Conservation (phyloP, 2,797 vertebrate genomes). For the Pipistrellus nathusii region DNA sequence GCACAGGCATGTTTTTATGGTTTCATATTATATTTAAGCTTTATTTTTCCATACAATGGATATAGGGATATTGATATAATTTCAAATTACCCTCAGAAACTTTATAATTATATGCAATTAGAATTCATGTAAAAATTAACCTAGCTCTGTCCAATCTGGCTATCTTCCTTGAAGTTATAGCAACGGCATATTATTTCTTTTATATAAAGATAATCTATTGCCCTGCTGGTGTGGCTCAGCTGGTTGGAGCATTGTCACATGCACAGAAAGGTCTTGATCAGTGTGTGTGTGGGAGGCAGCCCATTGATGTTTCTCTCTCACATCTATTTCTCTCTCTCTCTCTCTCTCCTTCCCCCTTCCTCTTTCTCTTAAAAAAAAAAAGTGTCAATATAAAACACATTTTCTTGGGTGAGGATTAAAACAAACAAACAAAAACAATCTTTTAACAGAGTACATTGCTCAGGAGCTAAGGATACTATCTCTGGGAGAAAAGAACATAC, state of each 20-base stretch:
- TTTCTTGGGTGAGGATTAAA: neutral
- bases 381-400: neutral
- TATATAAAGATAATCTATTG: neutral
- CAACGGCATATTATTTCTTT: neutral
- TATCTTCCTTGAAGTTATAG: neutral
- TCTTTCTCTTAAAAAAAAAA: neutral
- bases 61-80: neutral
- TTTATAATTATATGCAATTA: slow-evolving; percentile 7
- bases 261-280: neutral
- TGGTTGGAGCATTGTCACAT: neutral
- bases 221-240: neutral
- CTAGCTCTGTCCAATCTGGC: neutral
- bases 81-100: slow-evolving; percentile 4
- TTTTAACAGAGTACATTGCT: neutral
- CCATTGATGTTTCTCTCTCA: neutral
- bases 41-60: slow-evolving; percentile 8
- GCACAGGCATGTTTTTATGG: neutral
- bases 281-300: neutral
- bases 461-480: neutral
- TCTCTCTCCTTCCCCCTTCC: too few relatives aligned
- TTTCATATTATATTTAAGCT: slow-evolving; percentile 13
- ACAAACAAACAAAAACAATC: neutral
- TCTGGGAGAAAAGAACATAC: neutral
- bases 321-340: too few relatives aligned
- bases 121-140: neutral